Base-by-base conservation (phyloP, 2,797 vertebrate genomes). In the Gastrophryne carolinensis region DNA sequence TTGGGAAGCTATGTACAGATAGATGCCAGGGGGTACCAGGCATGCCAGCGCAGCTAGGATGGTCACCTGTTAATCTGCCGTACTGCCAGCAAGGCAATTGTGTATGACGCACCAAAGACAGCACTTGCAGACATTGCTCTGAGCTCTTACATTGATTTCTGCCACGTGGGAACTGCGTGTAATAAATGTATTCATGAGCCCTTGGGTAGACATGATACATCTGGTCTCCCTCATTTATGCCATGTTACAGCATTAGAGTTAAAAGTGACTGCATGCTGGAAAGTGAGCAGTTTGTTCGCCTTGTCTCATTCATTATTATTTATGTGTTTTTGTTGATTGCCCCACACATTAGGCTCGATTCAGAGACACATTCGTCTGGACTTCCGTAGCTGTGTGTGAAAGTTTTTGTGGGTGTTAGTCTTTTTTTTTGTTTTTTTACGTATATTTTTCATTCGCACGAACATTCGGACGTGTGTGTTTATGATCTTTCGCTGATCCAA, bases 111-210 rank as follows among this genome's bases (percentile, higher is more conserved):
- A 69, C 69, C 65, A 76, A 76, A 76, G 57, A 21, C 57, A 69
- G 37, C 69, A 76, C 73, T 66, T 76, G 34, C 62, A 54, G 65
- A 70, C 65, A 62, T 64, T 73, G 72, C 65, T 64, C 60, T 73
- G 49, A 17, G 21, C 58, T 53, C 39, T 30, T 21, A 54, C 57
- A 76, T 76, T 69, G 70, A 56, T 13, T 70, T 76, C 54, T 7
- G 49, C 64, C 65, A 69, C 66, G 63, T 54, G 73, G 65, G 73
- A 76, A 17, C 57, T 47, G 35, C 54, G 65, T 63, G 57, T 30
- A 70, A 62, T 69, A 69, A 67, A 76, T 76, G 69, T 70, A 62
- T 70, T 76, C 66, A 63, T 26, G 27, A 69, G 66, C 73, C 66
- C 65, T 70, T 69, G 66, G 73, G 73, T 62, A 76, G 44, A 63